Percentiles rank a stretch among this genome's conserved stretches.
These are phyloP conservation scores for Pyrgus malvae DNA, from an alignment of 2,888 invertebrate species.

Conservation along the genomic window DNA sequence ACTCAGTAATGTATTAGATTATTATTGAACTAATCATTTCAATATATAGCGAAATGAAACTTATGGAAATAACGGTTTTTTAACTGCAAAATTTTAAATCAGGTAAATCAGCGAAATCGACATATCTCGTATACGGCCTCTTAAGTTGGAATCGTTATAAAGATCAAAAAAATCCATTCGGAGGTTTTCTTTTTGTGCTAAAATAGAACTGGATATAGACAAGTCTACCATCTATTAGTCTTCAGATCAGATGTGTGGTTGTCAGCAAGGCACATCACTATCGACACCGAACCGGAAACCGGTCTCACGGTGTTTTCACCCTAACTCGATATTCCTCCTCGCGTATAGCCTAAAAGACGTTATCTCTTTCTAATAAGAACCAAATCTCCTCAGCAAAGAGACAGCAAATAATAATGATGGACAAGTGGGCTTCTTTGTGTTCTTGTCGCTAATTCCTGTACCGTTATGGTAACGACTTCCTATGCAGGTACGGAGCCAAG, in stretches of 20 bases:
- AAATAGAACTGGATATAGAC: no score
- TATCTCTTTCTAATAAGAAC: conserved; percentile 40
- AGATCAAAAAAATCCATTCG: no score
- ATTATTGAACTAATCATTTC: no score
- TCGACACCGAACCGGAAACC: conserved; percentile 17
- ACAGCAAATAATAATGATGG: conserved; percentile 45
- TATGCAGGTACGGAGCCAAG: conserved; percentile 36
- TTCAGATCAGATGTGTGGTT: not conserved
- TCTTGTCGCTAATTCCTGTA: conserved; percentile 53
- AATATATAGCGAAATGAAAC: no score
- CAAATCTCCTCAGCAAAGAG: conserved; percentile 8
- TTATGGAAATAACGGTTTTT: no score
- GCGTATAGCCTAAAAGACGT: conserved; percentile 42
- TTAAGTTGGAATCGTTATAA: no score
- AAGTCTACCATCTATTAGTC: no score
- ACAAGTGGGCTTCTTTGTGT: conserved; percentile 51
- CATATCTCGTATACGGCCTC: no score
- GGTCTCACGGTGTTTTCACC: conserved; percentile 23
- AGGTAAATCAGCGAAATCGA: no score
- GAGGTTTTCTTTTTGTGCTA: no score
- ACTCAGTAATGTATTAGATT: no score
- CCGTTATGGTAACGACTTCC: conserved; percentile 70
- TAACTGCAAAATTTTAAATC: no score
- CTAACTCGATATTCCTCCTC: not conserved
- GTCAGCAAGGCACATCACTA: conserved; percentile 2